These are phyloP conservation scores for Melanotaenia nigrans DNA, from an alignment of 2,797 vertebrate species.

Conservation along the genomic window DNA sequence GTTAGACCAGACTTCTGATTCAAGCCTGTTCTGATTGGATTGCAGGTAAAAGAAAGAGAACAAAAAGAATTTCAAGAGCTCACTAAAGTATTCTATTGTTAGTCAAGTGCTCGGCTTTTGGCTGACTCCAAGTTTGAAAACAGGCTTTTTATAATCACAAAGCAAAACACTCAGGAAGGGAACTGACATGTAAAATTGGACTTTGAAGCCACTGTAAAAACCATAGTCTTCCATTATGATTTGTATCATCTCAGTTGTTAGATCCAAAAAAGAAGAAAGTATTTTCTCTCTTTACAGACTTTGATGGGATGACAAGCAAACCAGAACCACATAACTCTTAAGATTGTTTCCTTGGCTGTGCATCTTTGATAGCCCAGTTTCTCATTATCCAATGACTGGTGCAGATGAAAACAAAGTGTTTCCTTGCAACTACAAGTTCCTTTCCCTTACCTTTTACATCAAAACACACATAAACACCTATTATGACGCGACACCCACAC, in stretches of 20 bases:
- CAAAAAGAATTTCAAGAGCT: conserved; percentile 32
- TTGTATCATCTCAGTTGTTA: conserved; percentile 37
- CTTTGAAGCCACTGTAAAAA: conserved; percentile 13
- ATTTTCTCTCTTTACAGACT: conserved; percentile 11
- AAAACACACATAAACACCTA: conserved; percentile 17
- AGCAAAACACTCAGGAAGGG: conserved; percentile 13
- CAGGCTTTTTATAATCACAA: conserved; percentile 37
- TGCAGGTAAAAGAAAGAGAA: background rate
- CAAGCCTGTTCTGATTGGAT: conserved; percentile 23
- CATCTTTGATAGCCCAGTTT: conserved; percentile 28
- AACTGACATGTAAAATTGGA: conserved; percentile 4
- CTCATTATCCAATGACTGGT: conserved; percentile 25
- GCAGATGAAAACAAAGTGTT: conserved; percentile 32
- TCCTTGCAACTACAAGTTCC: conserved; percentile 11
- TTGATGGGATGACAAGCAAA: conserved; percentile 40
- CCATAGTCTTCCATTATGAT: conserved; percentile 5
- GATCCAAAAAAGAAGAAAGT: conserved; percentile 18
- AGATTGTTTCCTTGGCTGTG: conserved; percentile 35
- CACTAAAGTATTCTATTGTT: conserved; percentile 45
- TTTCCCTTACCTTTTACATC: background rate
- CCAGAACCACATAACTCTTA: conserved; percentile 25
- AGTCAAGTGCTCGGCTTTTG: conserved; percentile 43
- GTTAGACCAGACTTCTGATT: background rate
- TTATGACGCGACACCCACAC: conserved; percentile 1
- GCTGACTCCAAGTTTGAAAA: conserved; percentile 40